These are phyloP conservation scores for Leucosticte australis DNA, from an alignment of 2,113 vertebrate genomes.

Conservation along the genomic window DNA sequence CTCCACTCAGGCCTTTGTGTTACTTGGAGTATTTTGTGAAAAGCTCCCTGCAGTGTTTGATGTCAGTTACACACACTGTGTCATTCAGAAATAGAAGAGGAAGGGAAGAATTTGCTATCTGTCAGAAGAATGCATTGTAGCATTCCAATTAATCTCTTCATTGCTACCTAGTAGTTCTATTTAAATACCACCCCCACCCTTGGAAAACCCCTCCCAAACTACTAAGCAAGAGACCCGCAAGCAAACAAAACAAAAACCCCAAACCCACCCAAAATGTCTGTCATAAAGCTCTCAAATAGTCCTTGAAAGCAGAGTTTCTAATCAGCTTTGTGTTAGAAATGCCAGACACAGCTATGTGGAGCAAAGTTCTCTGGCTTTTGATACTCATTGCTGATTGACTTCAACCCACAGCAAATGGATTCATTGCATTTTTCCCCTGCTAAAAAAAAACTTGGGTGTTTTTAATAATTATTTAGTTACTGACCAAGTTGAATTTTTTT, in stretches of 20 bases:
- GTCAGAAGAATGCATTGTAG: not conserved
- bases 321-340: not conserved
- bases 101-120: not conserved
- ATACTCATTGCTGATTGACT: not conserved
- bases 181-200: not conserved
- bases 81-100: not conserved
- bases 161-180: not conserved
- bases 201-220: not conserved
- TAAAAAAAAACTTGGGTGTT: not conserved
- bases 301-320: not conserved
- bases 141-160: not conserved
- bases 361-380: not conserved
- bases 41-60: not conserved
- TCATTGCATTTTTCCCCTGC: not conserved
- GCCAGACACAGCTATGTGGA: not conserved
- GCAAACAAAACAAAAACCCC: not conserved
- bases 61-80: not conserved
- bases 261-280: not conserved
- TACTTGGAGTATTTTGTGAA: not conserved
- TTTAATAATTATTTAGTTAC: not conserved
- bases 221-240: not conserved
- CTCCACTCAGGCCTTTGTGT: not conserved
- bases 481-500: not conserved
- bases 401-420: not conserved
- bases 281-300: not conserved